Evolutionary conservation across 2,113 vertebrate species (phyloP).

Genomic region (Raja brachyura): DNA sequence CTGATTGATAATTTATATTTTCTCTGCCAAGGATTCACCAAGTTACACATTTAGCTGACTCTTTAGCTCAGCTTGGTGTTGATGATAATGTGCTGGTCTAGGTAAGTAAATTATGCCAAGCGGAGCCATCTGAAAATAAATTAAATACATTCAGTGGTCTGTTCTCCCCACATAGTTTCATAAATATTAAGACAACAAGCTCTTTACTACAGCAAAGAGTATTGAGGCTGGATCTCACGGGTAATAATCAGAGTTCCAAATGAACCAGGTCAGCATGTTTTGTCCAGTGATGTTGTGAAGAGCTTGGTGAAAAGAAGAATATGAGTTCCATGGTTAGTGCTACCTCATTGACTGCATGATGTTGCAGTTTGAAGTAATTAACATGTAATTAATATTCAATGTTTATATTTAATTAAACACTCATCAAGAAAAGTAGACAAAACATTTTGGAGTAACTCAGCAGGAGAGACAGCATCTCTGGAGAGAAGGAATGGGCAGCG

Average conservation of each 20-base stretch:
- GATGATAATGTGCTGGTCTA: not conserved
- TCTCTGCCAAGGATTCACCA: not conserved
- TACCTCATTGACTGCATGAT: no score
- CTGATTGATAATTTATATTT: not conserved
- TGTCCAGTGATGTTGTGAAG: not conserved
- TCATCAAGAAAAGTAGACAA: not conserved
- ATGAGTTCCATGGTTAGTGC: no score
- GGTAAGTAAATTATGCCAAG: not conserved
- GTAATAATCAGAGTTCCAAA: no score
- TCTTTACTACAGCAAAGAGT: not conserved
- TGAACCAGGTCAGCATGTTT: no score
- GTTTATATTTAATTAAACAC: not conserved
- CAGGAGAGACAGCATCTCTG: no score
- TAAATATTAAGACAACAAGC: not conserved
- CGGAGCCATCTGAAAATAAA: not conserved
- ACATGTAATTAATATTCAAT: not conserved
- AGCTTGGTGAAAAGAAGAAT: not conserved
- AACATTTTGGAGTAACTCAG: no score
- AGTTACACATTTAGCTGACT: not conserved
- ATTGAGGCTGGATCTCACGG: no score
- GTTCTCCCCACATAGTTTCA: not conserved
- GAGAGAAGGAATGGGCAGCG: no score
- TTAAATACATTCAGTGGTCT: not conserved
- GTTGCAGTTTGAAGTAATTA: not conserved
- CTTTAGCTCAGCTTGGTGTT: not conserved